A percentile compares a stretch with the other conserved stretches of the same genome.
Evolutionary conservation across 1,140 invertebrate genomes (phyloP).

Genomic region (Lutraria rhynchaena): DNA sequence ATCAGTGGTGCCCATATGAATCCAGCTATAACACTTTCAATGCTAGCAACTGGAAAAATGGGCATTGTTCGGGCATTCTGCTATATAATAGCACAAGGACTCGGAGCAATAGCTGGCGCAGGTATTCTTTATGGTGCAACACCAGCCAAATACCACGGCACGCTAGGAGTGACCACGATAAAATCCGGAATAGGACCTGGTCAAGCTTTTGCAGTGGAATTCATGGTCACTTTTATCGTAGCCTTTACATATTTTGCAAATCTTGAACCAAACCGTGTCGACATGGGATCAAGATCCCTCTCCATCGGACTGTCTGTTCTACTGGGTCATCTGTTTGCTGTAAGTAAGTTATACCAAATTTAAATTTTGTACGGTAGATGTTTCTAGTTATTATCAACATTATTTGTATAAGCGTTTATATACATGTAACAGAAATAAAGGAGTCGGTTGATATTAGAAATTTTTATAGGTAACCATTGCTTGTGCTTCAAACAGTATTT

Average conservation of each 20-base stretch:
- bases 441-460: too few species aligned
- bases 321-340: conserved; percentile 75
- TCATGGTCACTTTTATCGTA: conserved; percentile 93
- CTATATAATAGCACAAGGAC: conserved; percentile 76
- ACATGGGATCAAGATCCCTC: conserved; percentile 93
- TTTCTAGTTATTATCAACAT: too few species aligned
- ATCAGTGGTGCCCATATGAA: conserved; percentile 81
- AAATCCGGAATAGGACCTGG: conserved; percentile 63
- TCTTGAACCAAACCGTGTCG: conserved; percentile 89
- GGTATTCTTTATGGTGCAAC: conserved; percentile 76
- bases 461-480: too few species aligned
- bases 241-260: conserved; percentile 94
- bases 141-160: conserved; percentile 55
- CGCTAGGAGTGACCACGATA: conserved; percentile 71
- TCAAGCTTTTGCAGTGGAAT: conserved; percentile 92
- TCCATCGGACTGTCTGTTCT: conserved; percentile 88
- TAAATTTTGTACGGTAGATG: too few species aligned
- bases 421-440: too few species aligned
- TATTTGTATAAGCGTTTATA: too few species aligned
- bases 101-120: conserved; percentile 76
- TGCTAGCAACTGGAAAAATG: conserved; percentile 88
- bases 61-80: conserved; percentile 88
- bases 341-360: too few species aligned
- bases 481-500: too few species aligned
- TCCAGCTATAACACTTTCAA: conserved; percentile 77